Evolutionary conservation across 2,797 vertebrate species (phyloP), one percentile per base, ranked within the genome.

Genomic region (Neostethus bicornis): DNA sequence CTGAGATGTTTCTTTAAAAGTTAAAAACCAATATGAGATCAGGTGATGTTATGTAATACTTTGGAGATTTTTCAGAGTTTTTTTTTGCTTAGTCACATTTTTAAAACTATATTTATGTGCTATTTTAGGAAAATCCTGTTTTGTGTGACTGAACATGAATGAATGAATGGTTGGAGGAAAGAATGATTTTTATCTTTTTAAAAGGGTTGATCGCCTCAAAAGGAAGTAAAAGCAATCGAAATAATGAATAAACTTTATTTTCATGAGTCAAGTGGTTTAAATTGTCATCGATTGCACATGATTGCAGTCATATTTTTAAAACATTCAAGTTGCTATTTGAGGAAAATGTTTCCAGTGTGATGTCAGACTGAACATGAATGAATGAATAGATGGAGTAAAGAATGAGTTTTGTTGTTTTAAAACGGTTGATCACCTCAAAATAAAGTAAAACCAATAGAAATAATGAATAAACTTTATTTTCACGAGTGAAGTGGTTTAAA

Each of bases 291-390:
- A n/a, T n/a, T n/a, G n/a, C n/a, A n/a, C n/a, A n/a, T n/a, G n/a
- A n/a, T n/a, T n/a, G n/a, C n/a, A 45, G 31, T 3, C 44, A 24
- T 35, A 13, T 31, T 12, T 3, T 13, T 4, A 13, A 31, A 35
- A 42, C 57, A 21, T 48, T 31, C 47, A 31, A 28, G 5, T n/a
- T 10, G 16, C 4, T 55, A 23, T 56, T 45, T 59, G 10, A 24
- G 55, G 19, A n/a, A 9, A n/a, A 45, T 41, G 42, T 53, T n/a
- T n/a, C n/a, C n/a, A n/a, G n/a, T 64, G 61, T 55, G 46, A 56
- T 44, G 29, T 73, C 61, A 79, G 23, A 43, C 24, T 66, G 46
- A 61, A 70, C 68, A 62, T 53, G 79, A 83, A 81, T 83, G 79
- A 77, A 78, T 56, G 79, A 65, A 75, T 2, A 66, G 54, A 35